Evolutionary conservation across 1,140 invertebrate species (phyloP), one percentile per base, ranked within the genome.

Genomic region (Diploscapter pachys): DNA sequence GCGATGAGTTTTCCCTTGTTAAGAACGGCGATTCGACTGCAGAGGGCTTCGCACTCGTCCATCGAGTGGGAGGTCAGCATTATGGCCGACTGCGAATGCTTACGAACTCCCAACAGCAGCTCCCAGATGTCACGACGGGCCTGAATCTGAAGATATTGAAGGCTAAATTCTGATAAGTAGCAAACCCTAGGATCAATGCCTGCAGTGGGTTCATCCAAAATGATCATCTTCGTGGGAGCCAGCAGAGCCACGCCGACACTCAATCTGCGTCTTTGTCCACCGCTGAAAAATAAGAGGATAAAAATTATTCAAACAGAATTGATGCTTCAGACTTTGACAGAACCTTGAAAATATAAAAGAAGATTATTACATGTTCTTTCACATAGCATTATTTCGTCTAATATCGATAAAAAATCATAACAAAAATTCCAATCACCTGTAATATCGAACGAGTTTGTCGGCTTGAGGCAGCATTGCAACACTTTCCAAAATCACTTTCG

Each of bases 191-290:
- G 88, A 81, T 89, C 89, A 84, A 89, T 88, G 54, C 89, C 89
- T 52, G 88, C 88, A 9, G 89, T 89, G 6, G 89, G 89, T 79
- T 89, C 89, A 85, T 89, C 89, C 50, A 89, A 79, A 65, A 89
- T 85, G n/a, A 89, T 82, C 50, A 87, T 82, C 71, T 86, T 86
- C 4, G 87, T 87, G 5, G 85, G 87, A 49, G 87, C 87, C 62
- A 88, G 84, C 78, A 89, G 88, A 6, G 88, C 88, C 51, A 89
- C 79, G 2, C 87, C 88, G 6, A 89, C 87, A 80, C 86, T 87
- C 0, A 89, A 81, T 63, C 87, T 81, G 48, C 88, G 76, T 68
- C 87, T 85, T 83, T 88, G 85, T 4, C 88, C 88, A 54, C 88
- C 88, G n/a, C 85, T 87, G 31, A 87, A 71, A 64, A 31, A 31